Conservation (phyloP, 53 echinoderm and acorn worm genomes). For the Crossaster papposus region DNA sequence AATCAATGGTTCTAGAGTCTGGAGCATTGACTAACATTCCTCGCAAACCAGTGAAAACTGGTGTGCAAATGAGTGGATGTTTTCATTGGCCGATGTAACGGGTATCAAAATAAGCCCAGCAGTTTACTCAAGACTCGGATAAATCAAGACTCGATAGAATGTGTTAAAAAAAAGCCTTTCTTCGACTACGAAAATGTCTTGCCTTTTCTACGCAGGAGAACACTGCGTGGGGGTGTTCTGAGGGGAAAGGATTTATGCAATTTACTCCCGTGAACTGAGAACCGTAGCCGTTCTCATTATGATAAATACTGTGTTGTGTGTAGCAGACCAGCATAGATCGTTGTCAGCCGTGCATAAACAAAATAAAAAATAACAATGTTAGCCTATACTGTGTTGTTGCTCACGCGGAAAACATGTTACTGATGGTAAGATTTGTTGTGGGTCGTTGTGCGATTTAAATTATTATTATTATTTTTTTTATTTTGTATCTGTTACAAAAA, state of each 20-base stretch:
- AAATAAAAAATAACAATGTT: neutral
- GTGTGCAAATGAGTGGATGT: too few species aligned
- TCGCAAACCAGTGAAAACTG: too few species aligned
- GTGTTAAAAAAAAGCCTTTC: too few species aligned
- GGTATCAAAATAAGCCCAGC: neutral
- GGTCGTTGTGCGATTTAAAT: conserved; percentile 14
- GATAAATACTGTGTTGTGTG: conserved; percentile 22
- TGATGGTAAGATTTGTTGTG: conserved; percentile 20
- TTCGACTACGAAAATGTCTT: too few species aligned
- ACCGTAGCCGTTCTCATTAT: neutral
- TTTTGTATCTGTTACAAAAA: conserved; percentile 10
- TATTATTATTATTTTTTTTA: too few species aligned
- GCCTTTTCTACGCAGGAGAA: too few species aligned
- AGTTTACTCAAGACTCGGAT: neutral
- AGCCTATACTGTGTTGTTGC: neutral
- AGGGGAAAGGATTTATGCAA: neutral
- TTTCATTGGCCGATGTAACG: neutral
- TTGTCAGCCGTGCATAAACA: neutral
- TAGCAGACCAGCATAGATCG: conserved; percentile 8
- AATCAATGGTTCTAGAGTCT: too few species aligned
- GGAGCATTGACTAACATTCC: too few species aligned
- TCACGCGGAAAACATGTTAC: neutral
- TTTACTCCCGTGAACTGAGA: neutral
- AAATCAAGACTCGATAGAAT: neutral
- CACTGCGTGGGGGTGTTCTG: neutral